Evolutionary conservation across 2,888 invertebrate species (phyloP).

Genomic region (Malthinus seriepunctatus): DNA sequence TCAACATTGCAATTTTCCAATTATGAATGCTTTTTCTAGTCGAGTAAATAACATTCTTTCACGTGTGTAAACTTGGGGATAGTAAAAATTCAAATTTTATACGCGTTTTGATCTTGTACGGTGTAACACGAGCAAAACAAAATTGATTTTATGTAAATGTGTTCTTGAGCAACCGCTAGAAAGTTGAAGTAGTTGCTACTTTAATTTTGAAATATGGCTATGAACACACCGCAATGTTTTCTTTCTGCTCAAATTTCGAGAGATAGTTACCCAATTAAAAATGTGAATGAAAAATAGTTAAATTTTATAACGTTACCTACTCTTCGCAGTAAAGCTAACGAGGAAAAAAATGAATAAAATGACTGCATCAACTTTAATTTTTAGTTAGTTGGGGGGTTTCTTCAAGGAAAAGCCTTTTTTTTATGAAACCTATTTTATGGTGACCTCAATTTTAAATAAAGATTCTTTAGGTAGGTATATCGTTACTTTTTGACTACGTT

Average conservation of each 20-base stretch:
- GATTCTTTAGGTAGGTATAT: not conserved
- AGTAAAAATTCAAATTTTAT: too few species aligned
- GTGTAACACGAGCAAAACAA: conserved; percentile 13
- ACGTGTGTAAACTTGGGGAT: too few species aligned
- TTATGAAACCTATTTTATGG: too few species aligned
- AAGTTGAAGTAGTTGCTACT: conserved; percentile 22
- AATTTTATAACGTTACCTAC: not conserved
- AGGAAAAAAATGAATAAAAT: conserved; percentile 1
- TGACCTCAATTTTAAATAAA: not conserved
- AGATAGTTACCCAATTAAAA: conserved; percentile 3
- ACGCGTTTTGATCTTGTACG: conserved; percentile 10
- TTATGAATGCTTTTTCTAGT: too few species aligned
- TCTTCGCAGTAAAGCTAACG: too few species aligned
- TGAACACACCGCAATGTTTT: conserved; percentile 2
- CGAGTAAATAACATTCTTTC: too few species aligned
- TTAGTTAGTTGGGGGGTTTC: conserved; percentile 11
- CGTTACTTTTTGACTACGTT: not conserved
- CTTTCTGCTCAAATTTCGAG: conserved; percentile 1
- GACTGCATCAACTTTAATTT: conserved; percentile 16
- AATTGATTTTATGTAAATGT: conserved; percentile 27
- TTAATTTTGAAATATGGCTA: conserved; percentile 16
- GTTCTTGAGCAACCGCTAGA: conserved; percentile 15
- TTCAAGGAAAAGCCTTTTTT: not conserved
- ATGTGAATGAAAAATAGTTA: conserved; percentile 6
- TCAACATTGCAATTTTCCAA: not conserved